phyloP scores from a whole-genome alignment of 2,888 invertebrate species.

The Osedax frankpressi region DNA sequence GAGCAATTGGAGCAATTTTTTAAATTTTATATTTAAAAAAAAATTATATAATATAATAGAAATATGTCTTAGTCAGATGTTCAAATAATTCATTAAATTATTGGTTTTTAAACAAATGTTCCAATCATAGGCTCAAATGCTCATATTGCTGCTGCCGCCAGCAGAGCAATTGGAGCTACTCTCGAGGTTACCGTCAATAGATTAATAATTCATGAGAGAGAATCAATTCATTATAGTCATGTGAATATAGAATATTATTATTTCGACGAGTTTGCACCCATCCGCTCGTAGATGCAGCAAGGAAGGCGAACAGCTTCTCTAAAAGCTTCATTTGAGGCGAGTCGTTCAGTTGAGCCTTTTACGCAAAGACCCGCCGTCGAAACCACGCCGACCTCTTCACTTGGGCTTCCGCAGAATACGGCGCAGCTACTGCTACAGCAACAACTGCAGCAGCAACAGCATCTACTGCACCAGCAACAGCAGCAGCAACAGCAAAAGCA shows the following conservation, averaged over 20 bases:
- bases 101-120: no score
- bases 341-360: conserved; percentile 20
- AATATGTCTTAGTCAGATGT: no score
- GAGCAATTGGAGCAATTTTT: conserved; percentile 91
- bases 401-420: conserved; percentile 24
- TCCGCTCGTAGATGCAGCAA: conserved; percentile 61
- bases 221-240: conserved; percentile 10
- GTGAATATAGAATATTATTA: conserved; percentile 3
- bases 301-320: conserved; percentile 81
- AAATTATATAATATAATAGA: no score
- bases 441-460: conserved; percentile 30
- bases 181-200: conserved; percentile 57
- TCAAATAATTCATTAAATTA: no score
- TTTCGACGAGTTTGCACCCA: neutral
- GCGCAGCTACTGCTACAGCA: conserved; percentile 9
- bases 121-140: conserved; percentile 73
- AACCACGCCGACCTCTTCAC: conserved; percentile 27
- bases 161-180: conserved; percentile 87
- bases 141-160: conserved; percentile 67
- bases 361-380: conserved; percentile 5
- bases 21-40: no score
- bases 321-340: conserved; percentile 84
- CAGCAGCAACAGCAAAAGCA: neutral
- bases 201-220: no score
- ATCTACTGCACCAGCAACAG: conserved; percentile 18